A percentile compares a stretch with the other conserved stretches of the same genome.
phyloP scores from a whole-genome alignment of 1,140 invertebrate genomes.

The Cotesia chilonis region DNA sequence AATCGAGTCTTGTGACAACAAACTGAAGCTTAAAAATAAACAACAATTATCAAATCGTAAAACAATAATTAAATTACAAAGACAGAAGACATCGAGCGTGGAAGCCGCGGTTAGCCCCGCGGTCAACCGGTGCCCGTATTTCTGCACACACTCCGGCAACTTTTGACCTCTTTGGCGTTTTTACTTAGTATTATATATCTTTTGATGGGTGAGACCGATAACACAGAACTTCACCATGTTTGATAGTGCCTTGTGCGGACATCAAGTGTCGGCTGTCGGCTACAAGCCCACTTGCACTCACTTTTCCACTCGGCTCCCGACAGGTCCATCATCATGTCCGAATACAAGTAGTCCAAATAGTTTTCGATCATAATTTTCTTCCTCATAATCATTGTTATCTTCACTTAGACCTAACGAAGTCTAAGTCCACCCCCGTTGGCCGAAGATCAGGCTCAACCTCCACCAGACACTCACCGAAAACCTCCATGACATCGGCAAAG shows the following conservation, averaged over 20 bases:
- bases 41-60: background rate
- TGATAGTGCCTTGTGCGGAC: conserved; percentile 21
- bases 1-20: no score
- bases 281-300: conserved; percentile 15
- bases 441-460: no score
- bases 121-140: conserved; percentile 31
- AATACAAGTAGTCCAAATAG: conserved; percentile 23
- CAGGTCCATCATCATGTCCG: conserved; percentile 27
- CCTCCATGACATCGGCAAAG: no score
- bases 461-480: no score
- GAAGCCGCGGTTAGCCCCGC: background rate
- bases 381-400: background rate
- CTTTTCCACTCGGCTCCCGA: background rate
- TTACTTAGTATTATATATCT: background rate
- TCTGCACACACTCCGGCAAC: conserved; percentile 24
- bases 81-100: conserved; percentile 26
- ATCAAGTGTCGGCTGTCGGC: conserved; percentile 1
- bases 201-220: conserved; percentile 18
- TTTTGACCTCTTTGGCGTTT: conserved; percentile 30
- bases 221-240: conserved; percentile 19
- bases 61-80: conserved; percentile 3
- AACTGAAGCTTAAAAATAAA: background rate
- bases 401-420: no score
- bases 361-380: conserved; percentile 13
- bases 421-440: no score